phyloP scores from a whole-genome alignment of 2,113 vertebrate genomes.

The Ictidomys tridecemlineatus region DNA sequence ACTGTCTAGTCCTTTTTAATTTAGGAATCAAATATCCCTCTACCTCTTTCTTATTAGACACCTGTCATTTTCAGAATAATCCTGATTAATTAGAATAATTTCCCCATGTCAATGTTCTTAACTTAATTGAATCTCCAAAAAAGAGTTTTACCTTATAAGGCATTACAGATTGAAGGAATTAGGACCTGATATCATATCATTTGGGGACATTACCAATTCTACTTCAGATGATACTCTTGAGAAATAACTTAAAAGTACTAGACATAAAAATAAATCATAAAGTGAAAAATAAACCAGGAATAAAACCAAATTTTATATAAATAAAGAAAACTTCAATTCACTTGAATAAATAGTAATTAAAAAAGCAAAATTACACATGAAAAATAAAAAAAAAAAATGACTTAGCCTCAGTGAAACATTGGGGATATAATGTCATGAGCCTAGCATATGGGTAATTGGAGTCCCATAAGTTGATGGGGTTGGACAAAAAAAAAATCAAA shows the following conservation, averaged over 20 bases:
- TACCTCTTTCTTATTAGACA: not conserved
- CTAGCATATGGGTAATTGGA: not conserved
- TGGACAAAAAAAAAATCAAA: not conserved
- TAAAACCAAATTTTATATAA: not conserved
- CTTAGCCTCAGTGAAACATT: not conserved
- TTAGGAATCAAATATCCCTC: too few species aligned
- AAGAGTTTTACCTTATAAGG: not conserved
- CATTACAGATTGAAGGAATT: not conserved
- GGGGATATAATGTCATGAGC: not conserved
- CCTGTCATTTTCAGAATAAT: not conserved
- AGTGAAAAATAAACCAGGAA: not conserved
- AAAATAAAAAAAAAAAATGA: not conserved
- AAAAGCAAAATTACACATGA: not conserved
- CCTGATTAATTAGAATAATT: not conserved
- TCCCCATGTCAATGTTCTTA: not conserved
- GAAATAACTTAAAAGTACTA: not conserved
- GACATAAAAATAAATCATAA: not conserved
- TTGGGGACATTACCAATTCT: not conserved
- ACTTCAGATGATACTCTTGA: not conserved
- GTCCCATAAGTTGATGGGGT: not conserved
- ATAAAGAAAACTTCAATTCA: not conserved
- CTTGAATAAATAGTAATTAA: not conserved
- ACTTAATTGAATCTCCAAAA: not conserved
- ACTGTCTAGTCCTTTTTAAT: not conserved
- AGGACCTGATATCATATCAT: not conserved